Conservation (phyloP, 2,113 vertebrate species). For the Chrysemys picta region DNA sequence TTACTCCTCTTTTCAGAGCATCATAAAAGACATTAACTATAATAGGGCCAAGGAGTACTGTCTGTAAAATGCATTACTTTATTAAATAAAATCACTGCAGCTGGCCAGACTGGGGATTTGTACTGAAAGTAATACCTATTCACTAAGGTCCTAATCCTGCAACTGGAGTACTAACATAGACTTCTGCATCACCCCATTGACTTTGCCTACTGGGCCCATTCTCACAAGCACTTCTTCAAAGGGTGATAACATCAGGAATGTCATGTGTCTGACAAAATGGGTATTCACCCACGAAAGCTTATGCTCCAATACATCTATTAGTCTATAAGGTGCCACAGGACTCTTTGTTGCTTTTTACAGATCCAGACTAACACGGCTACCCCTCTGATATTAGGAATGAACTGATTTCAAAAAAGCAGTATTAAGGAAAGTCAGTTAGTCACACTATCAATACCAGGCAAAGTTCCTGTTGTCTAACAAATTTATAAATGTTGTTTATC, state of each 20-base stretch:
- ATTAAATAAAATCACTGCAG: not conserved
- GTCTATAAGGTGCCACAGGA: no score
- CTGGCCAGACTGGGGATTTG: not conserved
- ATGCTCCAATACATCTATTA: no score
- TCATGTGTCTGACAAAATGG: no score
- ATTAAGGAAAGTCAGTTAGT: not conserved
- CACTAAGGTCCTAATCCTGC: not conserved
- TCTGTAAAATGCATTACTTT: not conserved
- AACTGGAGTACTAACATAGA: not conserved
- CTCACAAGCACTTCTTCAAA: not conserved
- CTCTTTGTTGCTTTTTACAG: no score
- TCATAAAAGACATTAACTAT: not conserved
- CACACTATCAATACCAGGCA: not conserved
- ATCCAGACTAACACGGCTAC: no score
- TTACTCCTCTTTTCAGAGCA: not conserved
- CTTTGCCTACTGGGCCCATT: not conserved
- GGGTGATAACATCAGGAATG: not conserved
- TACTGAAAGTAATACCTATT: not conserved
- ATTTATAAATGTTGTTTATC: not conserved
- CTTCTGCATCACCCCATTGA: not conserved
- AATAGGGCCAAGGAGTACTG: not conserved
- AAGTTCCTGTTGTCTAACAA: not conserved
- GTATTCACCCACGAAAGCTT: no score
- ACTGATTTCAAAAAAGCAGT: not conserved
- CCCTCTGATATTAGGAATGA: not conserved